Evolutionary conservation across 2,888 invertebrate species (phyloP).

Genomic region (Perdita meconis): DNA sequence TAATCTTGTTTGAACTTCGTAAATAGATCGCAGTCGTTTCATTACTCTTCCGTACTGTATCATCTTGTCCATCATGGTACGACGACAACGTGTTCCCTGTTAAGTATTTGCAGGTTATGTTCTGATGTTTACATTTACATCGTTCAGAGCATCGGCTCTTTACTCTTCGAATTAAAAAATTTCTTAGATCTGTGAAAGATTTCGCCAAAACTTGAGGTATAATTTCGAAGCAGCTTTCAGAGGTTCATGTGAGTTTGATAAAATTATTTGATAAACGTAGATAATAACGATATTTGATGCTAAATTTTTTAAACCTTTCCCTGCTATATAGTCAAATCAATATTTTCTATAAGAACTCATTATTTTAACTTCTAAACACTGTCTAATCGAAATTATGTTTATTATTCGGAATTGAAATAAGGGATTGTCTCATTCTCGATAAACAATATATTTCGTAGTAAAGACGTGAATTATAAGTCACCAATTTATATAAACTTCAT

Average conservation of each 20-base stretch:
- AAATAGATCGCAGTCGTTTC: conserved; percentile 29
- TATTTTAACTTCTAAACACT: too few relatives aligned
- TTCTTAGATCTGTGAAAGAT: not conserved
- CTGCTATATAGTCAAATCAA: not conserved
- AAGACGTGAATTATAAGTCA: too few relatives aligned
- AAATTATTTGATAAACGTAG: too few relatives aligned
- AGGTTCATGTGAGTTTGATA: not conserved
- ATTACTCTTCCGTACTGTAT: conserved; percentile 39
- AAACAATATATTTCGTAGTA: too few relatives aligned
- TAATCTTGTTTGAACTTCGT: conserved; percentile 30
- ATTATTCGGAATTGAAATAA: too few relatives aligned
- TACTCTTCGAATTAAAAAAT: not conserved
- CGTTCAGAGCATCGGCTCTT: too few relatives aligned
- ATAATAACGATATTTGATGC: not conserved
- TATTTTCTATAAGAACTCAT: not conserved
- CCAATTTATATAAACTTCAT: too few relatives aligned
- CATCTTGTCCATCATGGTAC: conserved; percentile 61
- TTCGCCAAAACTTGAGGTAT: not conserved
- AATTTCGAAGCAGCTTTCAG: not conserved
- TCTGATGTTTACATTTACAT: not conserved
- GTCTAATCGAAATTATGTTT: not conserved
- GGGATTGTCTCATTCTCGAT: too few relatives aligned
- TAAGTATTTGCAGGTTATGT: conserved; percentile 35
- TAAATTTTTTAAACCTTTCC: not conserved
- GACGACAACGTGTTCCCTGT: not conserved